phyloP scores from a whole-genome alignment of 2,888 invertebrate species.

The Heliconius cydno region DNA sequence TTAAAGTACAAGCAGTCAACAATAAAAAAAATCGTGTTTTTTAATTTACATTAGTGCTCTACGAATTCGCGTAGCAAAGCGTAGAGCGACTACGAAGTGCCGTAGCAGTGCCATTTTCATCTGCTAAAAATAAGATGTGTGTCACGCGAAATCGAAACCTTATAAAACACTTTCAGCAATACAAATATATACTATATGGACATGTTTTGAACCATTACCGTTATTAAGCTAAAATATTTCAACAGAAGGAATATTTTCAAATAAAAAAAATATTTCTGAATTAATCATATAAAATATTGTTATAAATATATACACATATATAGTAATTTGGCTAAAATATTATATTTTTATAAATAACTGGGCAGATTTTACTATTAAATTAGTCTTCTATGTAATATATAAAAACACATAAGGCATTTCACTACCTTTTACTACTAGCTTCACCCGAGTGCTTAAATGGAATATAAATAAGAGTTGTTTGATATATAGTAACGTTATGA shows the following conservation, averaged over 20 bases:
- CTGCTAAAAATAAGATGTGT: slow-evolving; percentile 43
- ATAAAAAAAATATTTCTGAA: neutral
- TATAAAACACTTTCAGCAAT: slow-evolving; percentile 6
- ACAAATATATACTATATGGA: neutral
- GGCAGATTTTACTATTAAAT: neutral
- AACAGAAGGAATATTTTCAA: neutral
- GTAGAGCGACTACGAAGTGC: slow-evolving; percentile 34
- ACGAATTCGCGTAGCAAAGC: slow-evolving; percentile 34
- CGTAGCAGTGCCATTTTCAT: slow-evolving; percentile 41
- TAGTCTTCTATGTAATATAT: neutral
- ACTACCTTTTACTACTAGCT: too few species aligned
- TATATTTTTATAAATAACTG: too few species aligned
- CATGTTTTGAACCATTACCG: neutral
- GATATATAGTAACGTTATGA: too few species aligned
- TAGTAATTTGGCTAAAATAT: too few species aligned
- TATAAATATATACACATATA: too few species aligned
- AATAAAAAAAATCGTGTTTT: slow-evolving; percentile 10
- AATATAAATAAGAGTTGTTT: too few species aligned
- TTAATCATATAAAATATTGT: neutral
- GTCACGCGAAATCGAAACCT: slow-evolving; percentile 33
- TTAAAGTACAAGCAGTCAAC: slow-evolving; percentile 13
- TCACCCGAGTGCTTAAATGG: too few species aligned
- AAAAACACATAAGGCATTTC: too few species aligned
- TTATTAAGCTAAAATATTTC: neutral
- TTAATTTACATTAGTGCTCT: slow-evolving; percentile 33